Percentiles rank a stretch among this genome's conserved stretches.
These are phyloP conservation scores for Ophiothrix spiculata DNA, from an alignment of 35 echinoderm and acorn worm species.

Conservation along the genomic window DNA sequence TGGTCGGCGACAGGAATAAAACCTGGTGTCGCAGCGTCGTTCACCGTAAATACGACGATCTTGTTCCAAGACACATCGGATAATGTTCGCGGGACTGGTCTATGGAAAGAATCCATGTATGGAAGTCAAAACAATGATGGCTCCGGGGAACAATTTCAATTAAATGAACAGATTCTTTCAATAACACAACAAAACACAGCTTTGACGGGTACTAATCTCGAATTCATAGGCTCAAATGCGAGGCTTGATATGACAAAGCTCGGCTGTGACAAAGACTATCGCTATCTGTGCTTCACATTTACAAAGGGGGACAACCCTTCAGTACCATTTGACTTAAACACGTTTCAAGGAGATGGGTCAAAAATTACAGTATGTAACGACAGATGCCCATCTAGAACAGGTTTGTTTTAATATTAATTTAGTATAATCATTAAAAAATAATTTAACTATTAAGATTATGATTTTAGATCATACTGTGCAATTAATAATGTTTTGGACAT, in stretches of 20 bases:
- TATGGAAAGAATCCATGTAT: not conserved
- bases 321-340: not conserved
- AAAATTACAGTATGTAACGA: not conserved
- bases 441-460: too few relatives aligned
- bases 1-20: not conserved
- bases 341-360: not conserved
- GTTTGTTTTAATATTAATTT: too few relatives aligned
- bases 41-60: not conserved
- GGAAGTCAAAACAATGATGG: not conserved
- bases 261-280: not conserved
- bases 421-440: too few relatives aligned
- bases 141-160: not conserved
- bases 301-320: not conserved
- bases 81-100: not conserved
- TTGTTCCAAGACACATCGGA: not conserved
- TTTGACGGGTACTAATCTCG: not conserved
- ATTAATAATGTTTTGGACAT: too few relatives aligned
- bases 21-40: not conserved
- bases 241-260: not conserved
- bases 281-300: not conserved
- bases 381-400: not conserved
- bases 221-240: not conserved
- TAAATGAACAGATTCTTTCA: not conserved
- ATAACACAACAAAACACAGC: not conserved
- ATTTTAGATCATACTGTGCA: too few relatives aligned